A percentile compares a stretch with the other conserved stretches of the same genome.
phyloP scores from a whole-genome alignment of 1,140 invertebrate species.

The Oedothorax gibbosus region DNA sequence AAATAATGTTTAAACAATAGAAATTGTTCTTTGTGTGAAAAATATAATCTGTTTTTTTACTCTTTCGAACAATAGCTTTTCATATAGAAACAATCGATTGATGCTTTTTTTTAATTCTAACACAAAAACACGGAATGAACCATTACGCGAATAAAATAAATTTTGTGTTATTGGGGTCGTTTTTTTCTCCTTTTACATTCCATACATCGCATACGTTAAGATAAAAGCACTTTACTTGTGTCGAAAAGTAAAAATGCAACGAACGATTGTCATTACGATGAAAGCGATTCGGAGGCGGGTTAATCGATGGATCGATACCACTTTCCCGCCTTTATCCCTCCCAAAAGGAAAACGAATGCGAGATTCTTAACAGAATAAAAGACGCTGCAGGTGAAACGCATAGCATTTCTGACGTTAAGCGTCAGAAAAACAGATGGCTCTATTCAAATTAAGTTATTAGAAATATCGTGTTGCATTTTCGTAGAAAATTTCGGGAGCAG shows the following conservation, averaged over 20 bases:
- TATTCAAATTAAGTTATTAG: constrained; percentile 59
- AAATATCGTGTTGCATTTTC: constrained; percentile 22
- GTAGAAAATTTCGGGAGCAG: constrained; percentile 5
- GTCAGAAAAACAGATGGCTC: constrained; percentile 41
- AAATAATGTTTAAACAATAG: constrained; percentile 1
- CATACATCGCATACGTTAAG: constrained; percentile 18
- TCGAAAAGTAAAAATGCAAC: constrained; percentile 36
- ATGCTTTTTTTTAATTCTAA: background rate
- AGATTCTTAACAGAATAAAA: constrained; percentile 34
- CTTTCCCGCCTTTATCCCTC: constrained; percentile 37
- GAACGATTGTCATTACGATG: constrained; percentile 52
- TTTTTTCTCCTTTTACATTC: constrained; percentile 25
- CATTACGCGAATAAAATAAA: constrained; percentile 47
- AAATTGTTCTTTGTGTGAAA: background rate
- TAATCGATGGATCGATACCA: constrained; percentile 43
- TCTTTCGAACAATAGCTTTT: constrained; percentile 8
- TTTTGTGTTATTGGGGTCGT: constrained; percentile 21
- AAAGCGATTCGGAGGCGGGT: constrained; percentile 22
- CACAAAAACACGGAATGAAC: constrained; percentile 21
- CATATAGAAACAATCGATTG: constrained; percentile 30
- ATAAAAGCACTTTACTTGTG: constrained; percentile 40
- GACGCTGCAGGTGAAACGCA: constrained; percentile 16
- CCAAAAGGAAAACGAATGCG: constrained; percentile 14
- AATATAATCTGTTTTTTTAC: background rate
- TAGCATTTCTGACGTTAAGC: constrained; percentile 27